Evolutionary conservation across 2,888 invertebrate genomes (phyloP).

Genomic region (Periphyllus acericola): DNA sequence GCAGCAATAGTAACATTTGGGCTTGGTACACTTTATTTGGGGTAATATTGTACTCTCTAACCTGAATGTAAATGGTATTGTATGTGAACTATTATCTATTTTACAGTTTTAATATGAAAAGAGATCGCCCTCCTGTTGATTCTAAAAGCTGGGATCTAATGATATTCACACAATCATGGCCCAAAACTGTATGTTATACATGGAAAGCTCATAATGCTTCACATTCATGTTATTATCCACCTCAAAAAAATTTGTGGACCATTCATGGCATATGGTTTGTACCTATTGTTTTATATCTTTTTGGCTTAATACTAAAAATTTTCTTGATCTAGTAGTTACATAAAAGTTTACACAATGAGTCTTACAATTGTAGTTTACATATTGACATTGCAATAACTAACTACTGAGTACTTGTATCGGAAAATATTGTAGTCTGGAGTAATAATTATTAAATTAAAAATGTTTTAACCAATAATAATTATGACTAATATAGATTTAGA

Average conservation of each 20-base stretch:
- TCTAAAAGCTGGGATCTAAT: constrained; percentile 77
- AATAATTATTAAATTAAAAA: too few relatives aligned
- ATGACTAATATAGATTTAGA: too few relatives aligned
- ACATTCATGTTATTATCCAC: constrained; percentile 76
- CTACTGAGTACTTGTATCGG: too few relatives aligned
- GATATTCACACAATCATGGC: constrained; percentile 86
- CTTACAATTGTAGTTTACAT: too few relatives aligned
- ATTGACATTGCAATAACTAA: too few relatives aligned
- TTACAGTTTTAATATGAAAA: constrained; percentile 48
- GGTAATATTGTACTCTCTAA: constrained; percentile 15
- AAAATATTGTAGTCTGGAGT: too few relatives aligned
- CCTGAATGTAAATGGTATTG: not conserved
- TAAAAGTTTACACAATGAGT: too few relatives aligned
- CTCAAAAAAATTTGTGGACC: constrained; percentile 75
- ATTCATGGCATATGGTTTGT: constrained; percentile 80
- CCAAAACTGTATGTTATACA: constrained; percentile 76
- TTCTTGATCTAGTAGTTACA: too few relatives aligned
- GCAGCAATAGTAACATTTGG: constrained; percentile 46
- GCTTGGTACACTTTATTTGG: constrained; percentile 41
- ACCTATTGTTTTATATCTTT: constrained; percentile 65
- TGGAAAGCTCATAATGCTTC: constrained; percentile 69
- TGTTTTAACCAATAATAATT: too few relatives aligned
- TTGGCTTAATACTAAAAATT: not conserved
- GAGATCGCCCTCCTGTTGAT: constrained; percentile 6
- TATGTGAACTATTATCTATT: not conserved